phyloP scores from a whole-genome alignment of 2,797 vertebrate species.

The Notolepis coatsorum region DNA sequence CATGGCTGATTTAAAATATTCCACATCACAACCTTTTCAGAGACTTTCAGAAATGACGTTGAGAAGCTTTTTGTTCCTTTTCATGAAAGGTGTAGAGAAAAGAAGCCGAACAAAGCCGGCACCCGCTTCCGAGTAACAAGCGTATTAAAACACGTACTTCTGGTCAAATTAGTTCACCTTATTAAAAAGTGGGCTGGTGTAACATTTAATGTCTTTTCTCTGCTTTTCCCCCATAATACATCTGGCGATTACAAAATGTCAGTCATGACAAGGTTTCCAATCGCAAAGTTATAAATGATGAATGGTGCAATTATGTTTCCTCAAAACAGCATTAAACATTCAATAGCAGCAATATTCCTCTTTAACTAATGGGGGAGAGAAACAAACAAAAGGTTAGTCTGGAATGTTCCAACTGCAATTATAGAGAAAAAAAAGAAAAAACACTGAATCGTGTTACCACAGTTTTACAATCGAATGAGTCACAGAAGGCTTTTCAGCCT shows the following conservation, averaged over 20 bases:
- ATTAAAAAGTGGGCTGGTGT: background rate
- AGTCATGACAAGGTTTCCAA: slow-evolving; percentile 25
- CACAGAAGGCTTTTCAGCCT: no score
- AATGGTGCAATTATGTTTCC: slow-evolving; percentile 29
- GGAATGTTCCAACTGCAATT: background rate
- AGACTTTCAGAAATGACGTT: background rate
- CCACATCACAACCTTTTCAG: background rate
- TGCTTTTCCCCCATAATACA: background rate
- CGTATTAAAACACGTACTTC: background rate
- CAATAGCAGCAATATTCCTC: background rate
- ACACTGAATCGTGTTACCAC: background rate
- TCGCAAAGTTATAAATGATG: slow-evolving; percentile 22
- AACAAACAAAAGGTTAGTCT: background rate
- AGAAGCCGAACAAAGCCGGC: background rate
- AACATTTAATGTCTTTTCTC: background rate
- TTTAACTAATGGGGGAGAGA: background rate
- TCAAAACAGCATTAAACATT: slow-evolving; percentile 28
- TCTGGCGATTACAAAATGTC: slow-evolving; percentile 14
- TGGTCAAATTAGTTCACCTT: background rate
- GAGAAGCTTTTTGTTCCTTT: background rate
- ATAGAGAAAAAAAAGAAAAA: background rate
- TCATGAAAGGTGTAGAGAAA: no score
- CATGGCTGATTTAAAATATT: no score
- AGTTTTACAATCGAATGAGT: no score
- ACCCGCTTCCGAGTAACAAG: background rate